Base-by-base conservation (phyloP, 2,888 invertebrate species). In the Petrolisthes cinctipes region DNA sequence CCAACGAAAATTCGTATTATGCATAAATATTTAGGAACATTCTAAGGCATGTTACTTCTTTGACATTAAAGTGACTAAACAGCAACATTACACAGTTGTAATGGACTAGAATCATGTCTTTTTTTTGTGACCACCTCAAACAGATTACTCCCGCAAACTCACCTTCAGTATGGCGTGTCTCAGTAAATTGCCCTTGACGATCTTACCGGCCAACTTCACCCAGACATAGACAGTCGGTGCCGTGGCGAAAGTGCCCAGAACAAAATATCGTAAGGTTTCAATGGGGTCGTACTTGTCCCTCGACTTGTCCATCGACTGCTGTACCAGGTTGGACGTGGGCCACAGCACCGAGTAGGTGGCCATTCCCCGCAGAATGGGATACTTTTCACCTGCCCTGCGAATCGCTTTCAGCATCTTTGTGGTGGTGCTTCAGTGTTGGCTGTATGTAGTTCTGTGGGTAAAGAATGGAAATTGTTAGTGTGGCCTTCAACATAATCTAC, bases 201-300 rank as follows among this genome's bases (percentile, higher is more conserved):
- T 76, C 61, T 75, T 94, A 91, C 95, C 95, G n/a, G 96, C 95
- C 83, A 96, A 93, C 92, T 95, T 95, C 80, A 97, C 93, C 97
- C 97, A 97, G 86, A 94, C 94, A 92, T 96, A 97, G 0, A 97
- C 93, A 5, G 96, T 96, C 17, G 97, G 97, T 0, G 97, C 97
- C 37, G 96, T 96, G 92, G 96, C 96, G 81, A 96, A 94, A 9
- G 96, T 95, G n/a, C 97, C 97, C 92, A 96, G 97, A 82, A 96
- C 92, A 92, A 96, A 95, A 93, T 95, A 97, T 56, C 90, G 68
- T 5, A 88, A 23, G 17, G 79, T 57, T 80, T 90, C 87, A 37
- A 84, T 11, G 17, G 79, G 84, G 51, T 90, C 90, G 66, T 82
- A 86, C 53, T 81, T 81, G 20, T 89, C 68, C 23, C 90, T 56